These are phyloP conservation scores for Tamias sibiricus DNA, from an alignment of 2,113 vertebrate species.

Conservation along the genomic window DNA sequence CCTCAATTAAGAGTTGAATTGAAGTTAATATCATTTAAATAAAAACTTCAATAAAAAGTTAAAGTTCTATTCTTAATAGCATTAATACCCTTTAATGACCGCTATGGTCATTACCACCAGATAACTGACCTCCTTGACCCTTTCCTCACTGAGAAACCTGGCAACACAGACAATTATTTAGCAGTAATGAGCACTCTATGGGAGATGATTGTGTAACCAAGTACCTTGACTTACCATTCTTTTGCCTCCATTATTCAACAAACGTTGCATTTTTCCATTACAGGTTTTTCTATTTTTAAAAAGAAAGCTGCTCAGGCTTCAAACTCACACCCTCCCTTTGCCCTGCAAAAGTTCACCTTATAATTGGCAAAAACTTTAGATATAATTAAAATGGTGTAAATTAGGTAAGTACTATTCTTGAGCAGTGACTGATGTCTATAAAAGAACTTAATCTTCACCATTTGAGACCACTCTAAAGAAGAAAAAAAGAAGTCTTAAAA, in stretches of 20 bases:
- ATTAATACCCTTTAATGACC: slow-evolving; percentile 86
- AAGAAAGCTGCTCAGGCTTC: slow-evolving; percentile 48
- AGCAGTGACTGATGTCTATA: slow-evolving; percentile 58
- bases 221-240: slow-evolving; percentile 80
- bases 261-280: slow-evolving; percentile 80
- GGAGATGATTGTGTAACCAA: slow-evolving; percentile 84
- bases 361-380: slow-evolving; percentile 77
- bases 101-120: slow-evolving; percentile 86
- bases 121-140: slow-evolving; percentile 86
- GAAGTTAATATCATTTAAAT: slow-evolving; percentile 89
- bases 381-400: slow-evolving; percentile 81
- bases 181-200: slow-evolving; percentile 80
- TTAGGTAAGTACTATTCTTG: slow-evolving; percentile 71
- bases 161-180: slow-evolving; percentile 85
- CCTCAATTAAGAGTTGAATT: slow-evolving; percentile 90
- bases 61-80: slow-evolving; percentile 88
- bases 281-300: slow-evolving; percentile 77
- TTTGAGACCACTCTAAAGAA: slow-evolving; percentile 48
- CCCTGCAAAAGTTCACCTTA: slow-evolving; percentile 60
- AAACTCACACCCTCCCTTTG: background rate
- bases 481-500: background rate
- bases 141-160: slow-evolving; percentile 82
- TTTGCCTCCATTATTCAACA: slow-evolving; percentile 79
- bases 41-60: slow-evolving; percentile 89
- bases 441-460: slow-evolving; percentile 55